A percentile compares a stretch with the other conserved stretches of the same genome.
These are phyloP conservation scores for Cromileptes altivelis DNA, from an alignment of 2,113 vertebrate genomes.

Conservation along the genomic window DNA sequence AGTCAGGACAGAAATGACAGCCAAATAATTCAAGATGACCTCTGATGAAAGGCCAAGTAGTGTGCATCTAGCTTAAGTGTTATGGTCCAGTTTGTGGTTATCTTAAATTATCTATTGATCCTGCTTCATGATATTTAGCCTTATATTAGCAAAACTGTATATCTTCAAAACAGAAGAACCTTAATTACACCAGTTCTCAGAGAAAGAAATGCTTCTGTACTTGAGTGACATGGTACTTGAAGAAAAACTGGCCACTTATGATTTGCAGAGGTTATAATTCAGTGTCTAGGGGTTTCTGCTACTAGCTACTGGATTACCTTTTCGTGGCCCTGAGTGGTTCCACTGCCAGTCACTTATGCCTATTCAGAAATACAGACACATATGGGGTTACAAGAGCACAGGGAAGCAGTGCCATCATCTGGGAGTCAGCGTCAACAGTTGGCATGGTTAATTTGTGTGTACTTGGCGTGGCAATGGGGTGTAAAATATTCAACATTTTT, in stretches of 20 bases:
- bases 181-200: constrained; percentile 32
- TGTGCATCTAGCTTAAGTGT: constrained; percentile 44
- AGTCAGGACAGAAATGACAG: constrained; percentile 8
- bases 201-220: constrained; percentile 16
- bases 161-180: constrained; percentile 24
- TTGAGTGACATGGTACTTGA: constrained; percentile 32
- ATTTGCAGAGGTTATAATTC: constrained; percentile 34
- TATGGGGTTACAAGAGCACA: constrained; percentile 75
- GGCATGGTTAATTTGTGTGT: not conserved
- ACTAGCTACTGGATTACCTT: constrained; percentile 81
- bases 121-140: constrained; percentile 81
- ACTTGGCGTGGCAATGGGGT: too few relatives aligned
- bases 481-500: not conserved
- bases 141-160: constrained; percentile 42
- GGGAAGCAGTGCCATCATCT: constrained; percentile 49
- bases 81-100: constrained; percentile 55
- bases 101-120: constrained; percentile 76
- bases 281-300: constrained; percentile 58
- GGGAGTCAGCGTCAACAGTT: constrained; percentile 39
- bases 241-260: constrained; percentile 67
- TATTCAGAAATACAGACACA: constrained; percentile 85
- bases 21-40: constrained; percentile 1
- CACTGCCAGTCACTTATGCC: constrained; percentile 85
- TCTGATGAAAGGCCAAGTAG: constrained; percentile 29
- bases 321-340: constrained; percentile 82